Evolutionary conservation across 2,888 invertebrate genomes (phyloP).

Genomic region (Caenorhabditis zanzibari): DNA sequence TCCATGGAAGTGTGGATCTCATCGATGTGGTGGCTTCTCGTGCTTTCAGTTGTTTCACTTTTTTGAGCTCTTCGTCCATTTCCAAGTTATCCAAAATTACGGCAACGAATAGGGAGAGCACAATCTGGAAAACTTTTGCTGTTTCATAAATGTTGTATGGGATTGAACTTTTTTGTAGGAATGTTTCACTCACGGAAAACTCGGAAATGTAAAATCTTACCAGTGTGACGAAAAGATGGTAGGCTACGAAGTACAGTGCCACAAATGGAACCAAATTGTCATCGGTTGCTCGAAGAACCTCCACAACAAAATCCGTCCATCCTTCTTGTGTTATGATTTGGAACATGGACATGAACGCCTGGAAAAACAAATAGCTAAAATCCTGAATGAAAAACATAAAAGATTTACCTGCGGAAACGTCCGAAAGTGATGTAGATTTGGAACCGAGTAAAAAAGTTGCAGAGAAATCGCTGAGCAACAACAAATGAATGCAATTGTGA

Average conservation of each 20-base stretch:
- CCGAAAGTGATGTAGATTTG: conserved; percentile 96
- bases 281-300: conserved; percentile 88
- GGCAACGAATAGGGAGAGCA: conserved; percentile 99
- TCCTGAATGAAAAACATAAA: too few species aligned
- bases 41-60: conserved; percentile 92
- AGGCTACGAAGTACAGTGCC: conserved; percentile 98
- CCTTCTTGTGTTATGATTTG: conserved; percentile 99
- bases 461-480: conserved; percentile 99
- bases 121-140: conserved; percentile 87
- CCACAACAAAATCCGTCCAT: conserved; percentile 99
- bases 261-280: conserved; percentile 86
- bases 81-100: conserved; percentile 99
- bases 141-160: background rate
- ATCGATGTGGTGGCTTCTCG: conserved; percentile 97
- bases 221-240: conserved; percentile 98
- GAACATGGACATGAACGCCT: conserved; percentile 99
- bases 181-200: too few species aligned
- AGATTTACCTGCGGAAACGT: conserved; percentile 93
- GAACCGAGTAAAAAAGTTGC: conserved; percentile 97
- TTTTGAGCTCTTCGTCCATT: conserved; percentile 98
- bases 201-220: conserved; percentile 65
- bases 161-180: too few species aligned
- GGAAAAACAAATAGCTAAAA: conserved; percentile 60
- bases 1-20: conserved; percentile 94
- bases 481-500: conserved; percentile 98